Percentiles rank a stretch among this genome's conserved stretches.
These are phyloP conservation scores for Nomada flava DNA, from an alignment of 2,888 invertebrate species.

Conservation along the genomic window DNA sequence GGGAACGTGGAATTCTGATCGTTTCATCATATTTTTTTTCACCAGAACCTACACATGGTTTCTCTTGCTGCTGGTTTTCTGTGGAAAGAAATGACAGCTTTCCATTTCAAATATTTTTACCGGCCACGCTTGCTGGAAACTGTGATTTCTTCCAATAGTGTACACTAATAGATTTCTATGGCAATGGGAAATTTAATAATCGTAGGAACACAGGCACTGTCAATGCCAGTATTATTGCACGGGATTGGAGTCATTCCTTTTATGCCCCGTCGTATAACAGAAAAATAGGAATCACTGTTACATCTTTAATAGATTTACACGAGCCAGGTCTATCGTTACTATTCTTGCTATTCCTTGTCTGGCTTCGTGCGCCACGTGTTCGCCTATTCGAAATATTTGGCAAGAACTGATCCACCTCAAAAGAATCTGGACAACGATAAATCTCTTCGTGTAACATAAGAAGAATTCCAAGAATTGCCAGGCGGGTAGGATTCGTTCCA, in stretches of 20 bases:
- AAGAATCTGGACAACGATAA: not conserved
- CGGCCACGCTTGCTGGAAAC: no score
- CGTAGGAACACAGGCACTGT: no score
- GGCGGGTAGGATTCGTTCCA: slow-evolving; percentile 40
- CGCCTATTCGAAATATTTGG: not conserved
- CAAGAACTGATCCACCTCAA: not conserved
- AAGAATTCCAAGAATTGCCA: slow-evolving; percentile 36
- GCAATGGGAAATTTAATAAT: no score
- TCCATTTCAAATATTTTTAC: no score
- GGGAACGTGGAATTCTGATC: not conserved
- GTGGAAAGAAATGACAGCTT: no score
- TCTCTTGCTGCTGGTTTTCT: no score
- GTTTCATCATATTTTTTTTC: not conserved
- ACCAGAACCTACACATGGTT: not conserved
- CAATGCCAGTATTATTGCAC: no score
- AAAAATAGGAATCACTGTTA: not conserved
- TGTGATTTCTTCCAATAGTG: no score
- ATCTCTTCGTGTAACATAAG: slow-evolving; percentile 9
- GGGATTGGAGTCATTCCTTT: no score
- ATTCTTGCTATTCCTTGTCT: not conserved
- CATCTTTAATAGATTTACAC: not conserved
- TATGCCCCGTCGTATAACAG: not conserved
- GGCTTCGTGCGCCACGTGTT: not conserved
- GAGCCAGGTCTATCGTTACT: no score
- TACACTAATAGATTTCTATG: no score